These are phyloP conservation scores for Erpobdella octoculata DNA, from an alignment of 2,888 invertebrate genomes.

Conservation along the genomic window DNA sequence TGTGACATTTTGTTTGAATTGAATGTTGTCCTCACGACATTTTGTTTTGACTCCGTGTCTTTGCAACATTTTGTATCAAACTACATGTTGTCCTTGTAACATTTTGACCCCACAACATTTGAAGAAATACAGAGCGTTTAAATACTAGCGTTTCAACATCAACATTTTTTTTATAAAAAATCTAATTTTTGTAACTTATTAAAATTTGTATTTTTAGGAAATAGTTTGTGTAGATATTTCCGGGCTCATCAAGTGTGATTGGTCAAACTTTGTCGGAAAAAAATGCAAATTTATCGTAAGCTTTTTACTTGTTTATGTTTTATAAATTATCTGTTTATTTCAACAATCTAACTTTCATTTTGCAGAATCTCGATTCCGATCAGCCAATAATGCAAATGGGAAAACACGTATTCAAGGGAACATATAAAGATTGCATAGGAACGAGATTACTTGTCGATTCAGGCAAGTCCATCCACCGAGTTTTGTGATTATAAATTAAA, in stretches of 20 bases:
- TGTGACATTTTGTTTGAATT: no score
- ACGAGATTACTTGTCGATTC: conserved; percentile 25
- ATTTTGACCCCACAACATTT: no score
- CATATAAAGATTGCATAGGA: conserved; percentile 23
- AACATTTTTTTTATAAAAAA: background rate
- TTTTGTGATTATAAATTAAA: background rate
- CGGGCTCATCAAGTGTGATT: conserved; percentile 26
- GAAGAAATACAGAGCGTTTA: no score
- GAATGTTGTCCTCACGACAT: no score
- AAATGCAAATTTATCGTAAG: conserved; percentile 32
- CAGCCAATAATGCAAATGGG: conserved; percentile 28
- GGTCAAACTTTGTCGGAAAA: conserved; percentile 24
- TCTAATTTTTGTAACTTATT: background rate
- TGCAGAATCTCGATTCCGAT: conserved; percentile 27
- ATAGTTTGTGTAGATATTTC: conserved; percentile 27
- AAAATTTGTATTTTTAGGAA: conserved; percentile 5
- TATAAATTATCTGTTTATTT: background rate
- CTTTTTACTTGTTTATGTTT: background rate
- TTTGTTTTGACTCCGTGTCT: no score
- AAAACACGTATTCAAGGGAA: conserved; percentile 25
- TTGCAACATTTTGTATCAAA: no score
- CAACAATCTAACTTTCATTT: background rate
- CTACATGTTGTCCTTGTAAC: no score
- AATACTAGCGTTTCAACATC: no score
- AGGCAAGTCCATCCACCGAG: background rate